These are phyloP conservation scores for Mormyrops attenuatus DNA, from an alignment of 2,797 vertebrate species.

Conservation along the genomic window DNA sequence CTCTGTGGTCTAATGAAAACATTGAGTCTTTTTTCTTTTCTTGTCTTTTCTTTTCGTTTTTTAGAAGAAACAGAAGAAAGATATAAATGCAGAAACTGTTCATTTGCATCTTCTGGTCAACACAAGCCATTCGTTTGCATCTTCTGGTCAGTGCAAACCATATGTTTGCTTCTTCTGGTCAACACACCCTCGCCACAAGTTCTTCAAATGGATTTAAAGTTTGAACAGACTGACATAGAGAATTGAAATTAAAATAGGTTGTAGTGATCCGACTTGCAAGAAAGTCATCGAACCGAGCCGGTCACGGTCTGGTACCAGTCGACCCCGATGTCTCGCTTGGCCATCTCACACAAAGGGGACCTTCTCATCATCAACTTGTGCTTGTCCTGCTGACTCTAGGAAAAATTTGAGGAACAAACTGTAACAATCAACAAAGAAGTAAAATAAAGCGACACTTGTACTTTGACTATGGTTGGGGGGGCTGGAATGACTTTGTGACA, in stretches of 20 bases:
- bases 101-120: background rate
- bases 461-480: background rate
- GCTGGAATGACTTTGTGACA: conserved; percentile 15
- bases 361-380: background rate
- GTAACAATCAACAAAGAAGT: conserved; percentile 25
- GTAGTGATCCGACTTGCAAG: background rate
- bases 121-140: background rate
- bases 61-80: background rate
- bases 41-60: background rate
- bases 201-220: background rate
- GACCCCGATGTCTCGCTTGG: background rate
- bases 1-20: background rate
- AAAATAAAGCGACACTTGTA: conserved; percentile 22
- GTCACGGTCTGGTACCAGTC: background rate
- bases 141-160: background rate
- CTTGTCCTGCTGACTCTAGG: conserved; percentile 1
- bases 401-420: conserved; percentile 1
- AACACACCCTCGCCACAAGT: background rate
- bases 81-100: background rate
- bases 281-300: background rate
- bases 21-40: background rate
- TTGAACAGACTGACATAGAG: background rate
- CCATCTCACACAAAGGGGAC: background rate
- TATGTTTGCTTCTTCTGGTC: background rate
- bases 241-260: background rate